Base-by-base conservation (phyloP, 2,888 invertebrate species). In the Xiphydria camelus region DNA sequence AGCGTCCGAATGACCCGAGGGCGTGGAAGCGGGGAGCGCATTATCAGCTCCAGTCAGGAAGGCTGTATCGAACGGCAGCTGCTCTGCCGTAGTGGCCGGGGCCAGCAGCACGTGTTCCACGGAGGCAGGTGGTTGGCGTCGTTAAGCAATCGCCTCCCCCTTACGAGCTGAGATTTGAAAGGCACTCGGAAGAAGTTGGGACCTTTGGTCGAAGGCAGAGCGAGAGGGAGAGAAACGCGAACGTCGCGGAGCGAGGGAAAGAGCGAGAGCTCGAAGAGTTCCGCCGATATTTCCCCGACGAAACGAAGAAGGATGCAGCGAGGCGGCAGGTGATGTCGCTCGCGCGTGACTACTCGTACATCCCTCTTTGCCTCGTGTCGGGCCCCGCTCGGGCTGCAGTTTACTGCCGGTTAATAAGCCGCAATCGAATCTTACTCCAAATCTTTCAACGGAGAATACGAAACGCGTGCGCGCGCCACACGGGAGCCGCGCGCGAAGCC, bases 81-180 rank as follows among this genome's bases (percentile, higher is more conserved):
- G n/a, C n/a, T n/a, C n/a, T n/a, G n/a, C n/a, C 29, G 29, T 6
- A 26, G 29, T 10, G 6, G 14, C 43, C 18, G 20, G 38, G 15
- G 43, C n/a, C 38, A 32, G 40, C 40, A 57, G 64, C 65, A 73
- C 73, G 72, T 70, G 72, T 70, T 69, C 60, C 54, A 53, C 35
- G 40, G 51, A 54, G 70, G 73, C 73, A 73, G 73, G 73, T 73
- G 73, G 71, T 59, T 64, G 63, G 60, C 67, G 70, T 69, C 60
- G 67, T 67, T 62, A 64, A 66, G 62, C 62, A 64, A 70, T 68
- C 64, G 61, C 58, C 60, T 68, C 68, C 67, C 66, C 58, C 67
- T 66, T 63, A 51, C 49, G 38, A 57, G 54, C 66, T 56, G 68
- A 66, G 72, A 72, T 72, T 71, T 66, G 53, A 66, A 61, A 61